phyloP scores from a whole-genome alignment of 2,888 invertebrate genomes.

The Choreutis nemorana region DNA sequence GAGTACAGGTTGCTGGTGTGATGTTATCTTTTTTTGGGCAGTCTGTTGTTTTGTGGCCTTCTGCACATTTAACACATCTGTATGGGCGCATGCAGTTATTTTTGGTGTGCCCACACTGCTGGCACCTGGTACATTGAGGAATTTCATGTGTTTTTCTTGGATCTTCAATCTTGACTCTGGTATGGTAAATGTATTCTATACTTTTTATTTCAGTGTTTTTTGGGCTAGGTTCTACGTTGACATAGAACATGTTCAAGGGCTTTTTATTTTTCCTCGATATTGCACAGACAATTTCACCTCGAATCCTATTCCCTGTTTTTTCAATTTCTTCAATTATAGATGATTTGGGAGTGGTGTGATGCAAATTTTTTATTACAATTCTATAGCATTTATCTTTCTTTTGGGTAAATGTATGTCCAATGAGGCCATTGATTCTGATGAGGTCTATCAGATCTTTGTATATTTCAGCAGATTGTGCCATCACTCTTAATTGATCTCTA shows the following conservation, averaged over 20 bases:
- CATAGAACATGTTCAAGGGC: slow-evolving; percentile 7
- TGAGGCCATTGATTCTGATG: slow-evolving; percentile 7
- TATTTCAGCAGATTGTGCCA: too few species aligned
- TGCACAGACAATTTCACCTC: slow-evolving; percentile 9
- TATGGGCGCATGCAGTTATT: too few species aligned
- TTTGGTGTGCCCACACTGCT: too few species aligned
- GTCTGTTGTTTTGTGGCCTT: too few species aligned
- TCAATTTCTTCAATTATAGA: slow-evolving; percentile 6
- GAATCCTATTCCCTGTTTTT: slow-evolving; percentile 8
- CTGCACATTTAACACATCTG: too few species aligned
- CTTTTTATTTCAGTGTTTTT: slow-evolving; percentile 2
- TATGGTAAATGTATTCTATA: slow-evolving; percentile 7
- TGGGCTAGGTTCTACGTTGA: slow-evolving; percentile 3
- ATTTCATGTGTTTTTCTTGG: too few species aligned
- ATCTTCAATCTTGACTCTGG: too few species aligned
- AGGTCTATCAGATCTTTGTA: slow-evolving; percentile 7
- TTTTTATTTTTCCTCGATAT: slow-evolving; percentile 6
- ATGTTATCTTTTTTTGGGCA: too few species aligned
- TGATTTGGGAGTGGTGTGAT: slow-evolving; percentile 6
- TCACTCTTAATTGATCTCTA: too few species aligned
- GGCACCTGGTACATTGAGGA: too few species aligned
- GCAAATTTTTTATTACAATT: slow-evolving; percentile 9
- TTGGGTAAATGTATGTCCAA: slow-evolving; percentile 8
- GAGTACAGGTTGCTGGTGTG: too few species aligned
- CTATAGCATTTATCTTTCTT: slow-evolving; percentile 6